These are phyloP conservation scores for Euphonia xanthogaster DNA, from an alignment of 2,797 vertebrate genomes.

Conservation along the genomic window DNA sequence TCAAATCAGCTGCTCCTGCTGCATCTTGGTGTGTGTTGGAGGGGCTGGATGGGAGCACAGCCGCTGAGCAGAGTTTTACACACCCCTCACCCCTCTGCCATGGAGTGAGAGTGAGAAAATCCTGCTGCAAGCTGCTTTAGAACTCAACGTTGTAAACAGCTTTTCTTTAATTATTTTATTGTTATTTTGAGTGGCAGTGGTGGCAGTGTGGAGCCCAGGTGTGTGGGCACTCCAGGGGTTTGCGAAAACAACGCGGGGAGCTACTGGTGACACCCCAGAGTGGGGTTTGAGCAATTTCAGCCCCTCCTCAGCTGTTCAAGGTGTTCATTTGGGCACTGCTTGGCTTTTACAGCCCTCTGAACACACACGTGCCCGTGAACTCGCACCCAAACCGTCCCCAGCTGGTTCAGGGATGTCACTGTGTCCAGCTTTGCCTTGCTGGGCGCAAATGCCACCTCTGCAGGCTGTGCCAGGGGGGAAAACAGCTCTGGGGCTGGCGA, in stretches of 20 bases:
- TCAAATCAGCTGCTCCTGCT: neutral
- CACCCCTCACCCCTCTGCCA: neutral
- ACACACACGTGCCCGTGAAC: fast-evolving
- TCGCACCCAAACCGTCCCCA: fast-evolving
- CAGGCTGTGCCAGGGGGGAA: neutral
- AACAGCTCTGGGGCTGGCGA: fast-evolving
- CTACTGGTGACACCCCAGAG: fast-evolving
- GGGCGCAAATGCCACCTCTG: neutral
- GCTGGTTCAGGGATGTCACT: fast-evolving
- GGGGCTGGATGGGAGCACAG: neutral
- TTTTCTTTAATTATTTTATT: fast-evolving
- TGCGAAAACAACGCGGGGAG: fast-evolving
- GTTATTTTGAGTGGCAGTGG: fast-evolving
- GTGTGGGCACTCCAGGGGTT: neutral
- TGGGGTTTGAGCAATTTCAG: fast-evolving
- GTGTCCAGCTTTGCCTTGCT: neutral
- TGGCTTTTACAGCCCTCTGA: neutral
- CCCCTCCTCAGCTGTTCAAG: neutral
- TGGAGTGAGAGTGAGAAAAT: neutral
- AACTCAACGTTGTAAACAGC: fast-evolving
- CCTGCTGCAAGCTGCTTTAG: neutral
- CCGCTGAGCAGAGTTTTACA: neutral
- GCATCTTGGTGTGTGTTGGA: neutral
- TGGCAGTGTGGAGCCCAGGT: fast-evolving
- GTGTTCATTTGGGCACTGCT: fast-evolving